Conservation (phyloP, 1,140 invertebrate species). For the Choristoneura fumiferana region DNA sequence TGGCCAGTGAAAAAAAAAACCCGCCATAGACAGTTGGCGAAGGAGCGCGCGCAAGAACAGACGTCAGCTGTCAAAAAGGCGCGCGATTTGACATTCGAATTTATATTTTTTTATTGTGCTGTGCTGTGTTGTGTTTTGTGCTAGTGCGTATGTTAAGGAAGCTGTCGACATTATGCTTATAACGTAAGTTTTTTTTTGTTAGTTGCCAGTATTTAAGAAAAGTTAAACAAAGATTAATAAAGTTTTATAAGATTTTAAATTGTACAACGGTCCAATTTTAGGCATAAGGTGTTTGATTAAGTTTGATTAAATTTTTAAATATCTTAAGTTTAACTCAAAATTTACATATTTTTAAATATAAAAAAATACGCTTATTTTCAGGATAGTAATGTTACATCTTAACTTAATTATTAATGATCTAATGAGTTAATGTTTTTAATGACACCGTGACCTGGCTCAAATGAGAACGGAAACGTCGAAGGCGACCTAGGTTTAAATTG, state of each 20-base stretch:
- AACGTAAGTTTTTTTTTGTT: conserved; percentile 56
- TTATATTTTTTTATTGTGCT: conserved; percentile 47
- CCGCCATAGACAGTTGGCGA: conserved; percentile 42
- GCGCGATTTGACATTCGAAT: conserved; percentile 35
- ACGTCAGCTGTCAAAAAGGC: conserved; percentile 41
- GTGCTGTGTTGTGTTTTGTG: conserved; percentile 49
- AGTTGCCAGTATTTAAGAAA: conserved; percentile 32
- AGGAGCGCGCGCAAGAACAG: conserved; percentile 41
- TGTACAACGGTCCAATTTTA: too few species aligned
- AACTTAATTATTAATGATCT: too few species aligned
- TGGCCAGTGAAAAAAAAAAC: conserved; percentile 43
- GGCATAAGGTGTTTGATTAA: too few species aligned
- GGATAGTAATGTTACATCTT: too few species aligned
- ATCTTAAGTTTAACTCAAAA: too few species aligned
- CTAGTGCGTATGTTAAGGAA: conserved; percentile 48
- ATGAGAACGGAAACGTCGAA: conserved; percentile 8
- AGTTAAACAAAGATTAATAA: conserved; percentile 33
- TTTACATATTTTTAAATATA: too few species aligned
- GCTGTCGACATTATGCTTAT: conserved; percentile 61
- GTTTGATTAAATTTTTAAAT: too few species aligned
- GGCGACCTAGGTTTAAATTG: not conserved
- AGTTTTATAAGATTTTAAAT: too few species aligned
- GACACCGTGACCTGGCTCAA: not conserved
- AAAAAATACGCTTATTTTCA: too few species aligned
- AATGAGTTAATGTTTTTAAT: conserved; percentile 1